Conservation (phyloP, 2,888 invertebrate genomes). For the Lepetodrilus schrolli region DNA sequence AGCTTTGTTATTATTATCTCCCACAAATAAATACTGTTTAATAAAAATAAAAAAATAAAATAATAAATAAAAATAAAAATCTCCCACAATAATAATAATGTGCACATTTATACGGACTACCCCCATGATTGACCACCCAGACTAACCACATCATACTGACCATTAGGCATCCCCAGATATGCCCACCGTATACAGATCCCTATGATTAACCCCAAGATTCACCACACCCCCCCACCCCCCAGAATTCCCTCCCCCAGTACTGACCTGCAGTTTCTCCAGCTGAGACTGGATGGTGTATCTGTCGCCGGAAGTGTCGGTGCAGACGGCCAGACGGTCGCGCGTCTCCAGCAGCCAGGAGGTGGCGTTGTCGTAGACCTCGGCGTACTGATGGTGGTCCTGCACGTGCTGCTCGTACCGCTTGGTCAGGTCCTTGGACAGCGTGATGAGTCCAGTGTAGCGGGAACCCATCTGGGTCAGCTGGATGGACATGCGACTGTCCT, state of each 20-base stretch:
- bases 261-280: conserved; percentile 69
- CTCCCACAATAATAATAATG: too few species aligned
- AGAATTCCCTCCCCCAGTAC: neutral
- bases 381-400: conserved; percentile 89
- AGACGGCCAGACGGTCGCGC: conserved; percentile 88
- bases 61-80: too few species aligned
- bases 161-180: neutral
- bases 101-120: neutral
- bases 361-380: conserved; percentile 82
- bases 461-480: conserved; percentile 71
- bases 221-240: neutral
- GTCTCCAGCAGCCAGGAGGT: conserved; percentile 89
- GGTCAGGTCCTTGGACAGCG: conserved; percentile 69
- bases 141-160: neutral
- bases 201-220: neutral
- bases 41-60: too few species aligned
- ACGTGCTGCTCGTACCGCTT: conserved; percentile 83
- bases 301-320: conserved; percentile 83
- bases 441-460: conserved; percentile 64
- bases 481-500: conserved; percentile 68
- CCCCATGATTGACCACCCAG: neutral
- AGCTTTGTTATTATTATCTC: too few species aligned
- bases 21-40: too few species aligned
- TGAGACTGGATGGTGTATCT: conserved; percentile 68
- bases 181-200: neutral